These are phyloP conservation scores for Diphyllodes magnificus DNA, from an alignment of 2,113 vertebrate genomes.

Conservation along the genomic window DNA sequence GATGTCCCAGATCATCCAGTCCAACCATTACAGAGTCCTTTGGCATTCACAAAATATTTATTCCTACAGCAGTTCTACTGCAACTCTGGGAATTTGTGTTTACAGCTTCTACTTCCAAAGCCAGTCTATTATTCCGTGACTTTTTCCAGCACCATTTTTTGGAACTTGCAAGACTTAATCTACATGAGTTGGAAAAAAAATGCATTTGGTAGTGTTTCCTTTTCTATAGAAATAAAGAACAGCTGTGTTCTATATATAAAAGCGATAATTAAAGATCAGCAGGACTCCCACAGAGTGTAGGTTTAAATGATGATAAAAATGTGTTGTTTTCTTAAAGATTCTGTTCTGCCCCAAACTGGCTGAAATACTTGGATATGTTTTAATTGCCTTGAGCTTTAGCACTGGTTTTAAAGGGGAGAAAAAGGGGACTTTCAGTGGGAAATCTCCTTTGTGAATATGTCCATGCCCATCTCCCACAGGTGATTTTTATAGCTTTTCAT, in stretches of 20 bases:
- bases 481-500: neutral
- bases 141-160: neutral
- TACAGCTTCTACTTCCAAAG: neutral
- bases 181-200: neutral
- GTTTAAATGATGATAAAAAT: neutral
- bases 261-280: slow-evolving; percentile 12
- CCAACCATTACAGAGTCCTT: neutral
- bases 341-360: neutral
- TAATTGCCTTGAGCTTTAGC: neutral
- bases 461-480: neutral
- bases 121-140: neutral
- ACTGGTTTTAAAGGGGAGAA: neutral
- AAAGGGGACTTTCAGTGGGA: neutral
- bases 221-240: neutral
- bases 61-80: neutral
- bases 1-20: neutral
- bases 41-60: neutral
- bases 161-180: neutral
- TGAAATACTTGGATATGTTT: neutral
- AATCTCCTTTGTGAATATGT: neutral
- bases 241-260: neutral
- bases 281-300: neutral
- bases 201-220: neutral
- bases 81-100: neutral
- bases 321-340: neutral